These are phyloP conservation scores for Drosophila siamana DNA, from an alignment of 2,888 invertebrate species.

Conservation along the genomic window DNA sequence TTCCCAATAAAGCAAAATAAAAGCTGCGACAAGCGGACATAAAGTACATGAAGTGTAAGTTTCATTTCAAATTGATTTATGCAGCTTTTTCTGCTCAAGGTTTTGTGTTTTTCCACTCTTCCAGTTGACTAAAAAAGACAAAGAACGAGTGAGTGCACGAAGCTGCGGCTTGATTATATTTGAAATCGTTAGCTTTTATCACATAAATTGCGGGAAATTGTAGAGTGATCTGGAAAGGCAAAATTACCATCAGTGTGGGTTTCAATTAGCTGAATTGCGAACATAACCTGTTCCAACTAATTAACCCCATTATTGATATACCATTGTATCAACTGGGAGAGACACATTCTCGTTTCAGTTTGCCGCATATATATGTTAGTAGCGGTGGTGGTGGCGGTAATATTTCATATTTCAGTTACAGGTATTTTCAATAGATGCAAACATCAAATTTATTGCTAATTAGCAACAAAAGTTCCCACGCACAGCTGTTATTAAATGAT, in stretches of 20 bases:
- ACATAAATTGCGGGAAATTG: not conserved
- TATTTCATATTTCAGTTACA: conserved; percentile 59
- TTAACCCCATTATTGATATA: conserved; percentile 42
- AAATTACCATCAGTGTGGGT: not conserved
- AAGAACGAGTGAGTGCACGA: conserved; percentile 20
- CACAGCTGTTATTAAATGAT: conserved; percentile 9
- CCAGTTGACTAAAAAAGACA: conserved; percentile 8
- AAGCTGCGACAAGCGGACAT: conserved; percentile 36
- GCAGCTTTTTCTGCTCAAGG: conserved; percentile 32
- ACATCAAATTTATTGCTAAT: conserved; percentile 77
- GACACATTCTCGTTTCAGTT: conserved; percentile 24
- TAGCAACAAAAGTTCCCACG: conserved; percentile 47
- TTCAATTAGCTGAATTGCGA: conserved; percentile 13
- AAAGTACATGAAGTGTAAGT: conserved; percentile 70
- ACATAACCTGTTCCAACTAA: conserved; percentile 40
- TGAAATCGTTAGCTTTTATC: conserved; percentile 42
- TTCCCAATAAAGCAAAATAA: conserved; percentile 42
- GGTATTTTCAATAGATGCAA: conserved; percentile 42
- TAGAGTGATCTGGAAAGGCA: too few species aligned
- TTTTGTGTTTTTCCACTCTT: not conserved
- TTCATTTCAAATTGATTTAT: conserved; percentile 82
- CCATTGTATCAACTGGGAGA: conserved; percentile 39
- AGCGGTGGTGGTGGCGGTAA: too few species aligned
- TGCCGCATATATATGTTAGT: conserved; percentile 33
- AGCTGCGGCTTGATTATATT: conserved; percentile 65